Evolutionary conservation across 2,888 invertebrate species (phyloP).

Genomic region (Caenorhabditis plicata): DNA sequence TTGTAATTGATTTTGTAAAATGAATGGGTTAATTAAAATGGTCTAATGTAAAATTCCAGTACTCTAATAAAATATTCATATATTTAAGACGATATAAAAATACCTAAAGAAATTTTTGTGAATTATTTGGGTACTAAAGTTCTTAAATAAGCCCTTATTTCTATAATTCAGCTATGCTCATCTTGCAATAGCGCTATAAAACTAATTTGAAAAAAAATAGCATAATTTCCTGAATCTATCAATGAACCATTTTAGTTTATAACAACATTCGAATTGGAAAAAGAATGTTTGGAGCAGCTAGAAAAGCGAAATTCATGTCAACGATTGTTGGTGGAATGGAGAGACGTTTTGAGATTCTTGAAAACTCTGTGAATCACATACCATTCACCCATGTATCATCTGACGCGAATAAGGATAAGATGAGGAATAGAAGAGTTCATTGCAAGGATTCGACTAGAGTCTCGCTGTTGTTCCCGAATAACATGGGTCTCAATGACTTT

Average conservation of each 20-base stretch:
- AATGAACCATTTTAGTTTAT: constrained; percentile 59
- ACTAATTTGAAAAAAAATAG: too few relatives aligned
- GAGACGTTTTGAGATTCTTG: constrained; percentile 61
- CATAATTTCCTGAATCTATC: too few relatives aligned
- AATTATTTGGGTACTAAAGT: too few relatives aligned
- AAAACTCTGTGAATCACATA: constrained; percentile 63
- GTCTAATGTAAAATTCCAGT: too few relatives aligned
- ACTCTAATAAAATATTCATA: too few relatives aligned
- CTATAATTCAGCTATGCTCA: too few relatives aligned
- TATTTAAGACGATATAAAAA: too few relatives aligned
- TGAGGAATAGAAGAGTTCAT: constrained; percentile 57
- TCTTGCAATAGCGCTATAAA: too few relatives aligned
- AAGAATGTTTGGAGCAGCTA: constrained; percentile 62
- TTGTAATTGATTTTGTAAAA: too few relatives aligned
- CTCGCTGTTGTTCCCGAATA: constrained; percentile 37
- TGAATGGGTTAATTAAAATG: too few relatives aligned
- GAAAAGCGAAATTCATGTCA: constrained; percentile 56
- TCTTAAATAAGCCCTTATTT: too few relatives aligned
- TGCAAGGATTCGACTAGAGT: constrained; percentile 60
- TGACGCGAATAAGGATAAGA: constrained; percentile 48
- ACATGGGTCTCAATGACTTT: constrained; percentile 32
- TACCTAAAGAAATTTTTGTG: too few relatives aligned
- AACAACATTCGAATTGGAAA: constrained; percentile 64
- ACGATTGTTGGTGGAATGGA: constrained; percentile 65
- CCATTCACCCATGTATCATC: constrained; percentile 56